Evolutionary conservation across 2,113 vertebrate species (phyloP).

Genomic region (Melospiza georgiana): DNA sequence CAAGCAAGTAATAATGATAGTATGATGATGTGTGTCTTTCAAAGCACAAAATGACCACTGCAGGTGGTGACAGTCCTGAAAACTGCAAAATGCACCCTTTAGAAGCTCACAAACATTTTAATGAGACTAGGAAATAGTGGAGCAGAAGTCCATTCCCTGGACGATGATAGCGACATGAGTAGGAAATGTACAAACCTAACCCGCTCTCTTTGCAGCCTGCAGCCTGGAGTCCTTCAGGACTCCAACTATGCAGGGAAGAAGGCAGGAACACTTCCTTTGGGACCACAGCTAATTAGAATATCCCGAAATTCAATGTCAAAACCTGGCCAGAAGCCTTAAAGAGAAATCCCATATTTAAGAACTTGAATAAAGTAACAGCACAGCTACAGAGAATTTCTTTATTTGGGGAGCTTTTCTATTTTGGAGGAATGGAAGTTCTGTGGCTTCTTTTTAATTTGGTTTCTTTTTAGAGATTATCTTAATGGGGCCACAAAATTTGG

Average conservation of each 20-base stretch:
- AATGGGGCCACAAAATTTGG: background rate
- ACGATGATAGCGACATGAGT: background rate
- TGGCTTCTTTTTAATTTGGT: background rate
- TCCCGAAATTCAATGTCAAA: conserved; percentile 57
- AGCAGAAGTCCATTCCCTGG: conserved; percentile 44
- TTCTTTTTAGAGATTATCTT: background rate
- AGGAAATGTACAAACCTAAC: conserved; percentile 55
- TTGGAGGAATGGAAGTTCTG: background rate
- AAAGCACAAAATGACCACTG: background rate
- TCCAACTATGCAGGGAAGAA: conserved; percentile 3
- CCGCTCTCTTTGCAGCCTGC: background rate
- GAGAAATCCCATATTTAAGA: background rate
- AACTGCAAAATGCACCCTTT: background rate
- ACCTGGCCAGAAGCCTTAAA: conserved; percentile 55
- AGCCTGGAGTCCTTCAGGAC: conserved; percentile 51
- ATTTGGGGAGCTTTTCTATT: background rate
- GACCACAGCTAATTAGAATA: conserved; percentile 31
- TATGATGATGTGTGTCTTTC: background rate
- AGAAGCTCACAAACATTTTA: conserved; percentile 26
- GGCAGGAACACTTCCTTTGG: background rate
- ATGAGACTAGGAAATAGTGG: conserved; percentile 15
- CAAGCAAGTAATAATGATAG: background rate
- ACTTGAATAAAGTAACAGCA: background rate
- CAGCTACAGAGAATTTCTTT: background rate
- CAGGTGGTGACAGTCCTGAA: conserved; percentile 6